These are phyloP conservation scores for Leuctra nigra DNA, from an alignment of 2,888 invertebrate genomes.

Conservation along the genomic window DNA sequence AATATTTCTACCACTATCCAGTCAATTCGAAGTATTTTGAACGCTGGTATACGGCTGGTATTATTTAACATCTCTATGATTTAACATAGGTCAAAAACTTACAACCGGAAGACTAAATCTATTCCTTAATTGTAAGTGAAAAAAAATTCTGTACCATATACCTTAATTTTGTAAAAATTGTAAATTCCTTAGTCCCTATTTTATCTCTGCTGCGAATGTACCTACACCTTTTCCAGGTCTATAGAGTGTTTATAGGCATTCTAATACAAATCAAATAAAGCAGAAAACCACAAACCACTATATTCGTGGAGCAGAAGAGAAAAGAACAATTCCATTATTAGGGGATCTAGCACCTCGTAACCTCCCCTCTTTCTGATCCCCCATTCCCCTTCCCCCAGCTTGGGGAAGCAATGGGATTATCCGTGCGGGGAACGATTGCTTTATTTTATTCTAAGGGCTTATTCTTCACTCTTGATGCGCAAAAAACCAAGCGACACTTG, in stretches of 20 bases:
- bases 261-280: slow-evolving; percentile 23
- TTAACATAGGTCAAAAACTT: too few relatives aligned
- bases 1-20: too few relatives aligned
- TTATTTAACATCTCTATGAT: too few relatives aligned
- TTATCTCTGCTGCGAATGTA: not conserved
- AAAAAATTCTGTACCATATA: too few relatives aligned
- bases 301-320: not conserved
- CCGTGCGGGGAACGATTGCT: slow-evolving; percentile 8
- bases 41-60: too few relatives aligned
- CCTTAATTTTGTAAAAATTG: too few relatives aligned
- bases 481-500: too few relatives aligned
- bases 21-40: too few relatives aligned
- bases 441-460: slow-evolving; percentile 3
- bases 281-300: slow-evolving; percentile 11
- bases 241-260: not conserved
- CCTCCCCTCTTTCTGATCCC: not conserved
- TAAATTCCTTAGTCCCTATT: not conserved
- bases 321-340: slow-evolving; percentile 11
- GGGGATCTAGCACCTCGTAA: slow-evolving; percentile 1
- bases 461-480: too few relatives aligned
- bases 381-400: not conserved
- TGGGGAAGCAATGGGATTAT: slow-evolving; percentile 9
- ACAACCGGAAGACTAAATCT: too few relatives aligned
- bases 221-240: too few relatives aligned
- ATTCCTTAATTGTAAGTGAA: too few relatives aligned